These are phyloP conservation scores for Semicossyphus pulcher DNA, from an alignment of 2,113 vertebrate species.

Conservation along the genomic window DNA sequence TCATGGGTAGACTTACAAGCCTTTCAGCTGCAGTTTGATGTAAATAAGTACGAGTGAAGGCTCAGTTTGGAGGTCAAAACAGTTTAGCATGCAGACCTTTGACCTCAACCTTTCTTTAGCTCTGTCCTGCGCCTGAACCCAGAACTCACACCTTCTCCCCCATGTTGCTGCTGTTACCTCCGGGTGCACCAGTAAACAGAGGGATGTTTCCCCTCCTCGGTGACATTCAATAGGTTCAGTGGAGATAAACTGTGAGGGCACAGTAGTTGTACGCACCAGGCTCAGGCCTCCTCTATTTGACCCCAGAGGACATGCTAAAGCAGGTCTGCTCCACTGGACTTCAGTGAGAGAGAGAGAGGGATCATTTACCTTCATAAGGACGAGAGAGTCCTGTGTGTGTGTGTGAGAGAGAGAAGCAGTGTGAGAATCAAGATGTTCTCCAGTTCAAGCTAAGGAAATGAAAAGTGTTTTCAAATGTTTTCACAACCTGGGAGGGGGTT, in stretches of 20 bases:
- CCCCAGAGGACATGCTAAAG: slow-evolving; percentile 50
- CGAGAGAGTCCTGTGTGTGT: neutral
- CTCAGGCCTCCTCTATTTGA: slow-evolving; percentile 52
- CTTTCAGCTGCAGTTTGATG: neutral
- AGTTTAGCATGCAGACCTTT: slow-evolving; percentile 15
- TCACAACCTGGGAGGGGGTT: slow-evolving; percentile 58
- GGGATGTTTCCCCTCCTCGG: neutral
- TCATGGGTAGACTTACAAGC: neutral
- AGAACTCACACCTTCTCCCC: slow-evolving; percentile 26
- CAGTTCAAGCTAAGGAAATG: slow-evolving; percentile 66
- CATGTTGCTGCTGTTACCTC: neutral
- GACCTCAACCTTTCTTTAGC: slow-evolving; percentile 43
- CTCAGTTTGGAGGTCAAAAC: neutral
- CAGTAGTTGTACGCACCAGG: slow-evolving; percentile 31
- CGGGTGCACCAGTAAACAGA: slow-evolving; percentile 40
- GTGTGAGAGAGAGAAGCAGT: slow-evolving; percentile 31
- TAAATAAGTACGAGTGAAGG: slow-evolving; percentile 12
- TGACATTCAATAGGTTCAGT: slow-evolving; percentile 49
- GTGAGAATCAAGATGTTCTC: slow-evolving; percentile 40
- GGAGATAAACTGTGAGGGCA: slow-evolving; percentile 40
- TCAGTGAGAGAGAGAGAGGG: slow-evolving; percentile 18
- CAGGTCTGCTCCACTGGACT: slow-evolving; percentile 39
- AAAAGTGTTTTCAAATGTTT: slow-evolving; percentile 77
- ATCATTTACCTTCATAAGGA: slow-evolving; percentile 29
- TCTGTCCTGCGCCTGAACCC: slow-evolving; percentile 53